phyloP scores from a whole-genome alignment of 2,888 invertebrate species.

The Hyposoter dolosus region DNA sequence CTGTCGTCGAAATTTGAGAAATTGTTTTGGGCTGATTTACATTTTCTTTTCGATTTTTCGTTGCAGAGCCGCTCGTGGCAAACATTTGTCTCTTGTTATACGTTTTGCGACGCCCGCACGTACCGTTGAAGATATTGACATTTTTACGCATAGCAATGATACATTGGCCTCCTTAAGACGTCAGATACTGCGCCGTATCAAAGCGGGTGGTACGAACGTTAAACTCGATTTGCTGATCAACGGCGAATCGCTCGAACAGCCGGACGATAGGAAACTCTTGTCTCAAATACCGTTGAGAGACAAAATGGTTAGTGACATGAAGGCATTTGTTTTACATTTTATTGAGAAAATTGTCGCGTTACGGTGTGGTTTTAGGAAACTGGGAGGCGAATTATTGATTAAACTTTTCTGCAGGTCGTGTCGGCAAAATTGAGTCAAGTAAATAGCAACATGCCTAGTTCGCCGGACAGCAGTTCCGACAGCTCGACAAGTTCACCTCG shows the following conservation, averaged over 20 bases:
- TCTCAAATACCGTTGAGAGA: constrained; percentile 94
- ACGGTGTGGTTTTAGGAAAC: background rate
- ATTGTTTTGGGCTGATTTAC: background rate
- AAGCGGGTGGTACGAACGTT: constrained; percentile 89
- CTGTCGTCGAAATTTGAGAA: background rate
- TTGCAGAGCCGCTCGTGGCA: constrained; percentile 94
- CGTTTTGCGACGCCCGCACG: constrained; percentile 95
- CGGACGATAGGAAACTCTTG: constrained; percentile 94
- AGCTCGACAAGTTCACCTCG: constrained; percentile 97
- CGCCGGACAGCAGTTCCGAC: constrained; percentile 97
- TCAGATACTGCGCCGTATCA: constrained; percentile 89
- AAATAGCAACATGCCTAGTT: constrained; percentile 90
- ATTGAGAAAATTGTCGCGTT: background rate
- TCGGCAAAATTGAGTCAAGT: constrained; percentile 92
- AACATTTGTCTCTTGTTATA: constrained; percentile 94
- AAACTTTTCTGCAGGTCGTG: constrained; percentile 86
- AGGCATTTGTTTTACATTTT: constrained; percentile 1
- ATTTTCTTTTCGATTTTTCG: constrained; percentile 48
- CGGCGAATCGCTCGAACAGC: constrained; percentile 94
- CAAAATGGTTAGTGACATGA: constrained; percentile 90
- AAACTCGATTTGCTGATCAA: constrained; percentile 96
- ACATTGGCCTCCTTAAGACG: constrained; percentile 94
- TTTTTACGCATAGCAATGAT: constrained; percentile 97
- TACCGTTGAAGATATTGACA: constrained; percentile 95
- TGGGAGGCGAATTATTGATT: background rate